Evolutionary conservation across 2,797 vertebrate genomes (phyloP).

Genomic region (Protosalanx chinensis): DNA sequence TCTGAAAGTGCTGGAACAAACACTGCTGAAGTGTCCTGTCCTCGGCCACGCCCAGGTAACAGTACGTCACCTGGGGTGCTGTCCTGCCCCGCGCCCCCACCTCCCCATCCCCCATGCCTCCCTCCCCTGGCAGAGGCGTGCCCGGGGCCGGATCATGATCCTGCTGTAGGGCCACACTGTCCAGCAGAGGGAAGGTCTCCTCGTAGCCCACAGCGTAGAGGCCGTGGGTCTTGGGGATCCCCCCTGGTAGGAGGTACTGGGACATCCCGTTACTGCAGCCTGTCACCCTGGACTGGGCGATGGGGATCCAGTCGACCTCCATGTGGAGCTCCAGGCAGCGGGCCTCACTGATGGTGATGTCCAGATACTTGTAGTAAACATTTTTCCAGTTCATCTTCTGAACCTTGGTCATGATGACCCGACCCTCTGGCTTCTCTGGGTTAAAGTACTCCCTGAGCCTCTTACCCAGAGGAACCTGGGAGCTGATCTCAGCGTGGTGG

Average conservation of each 20-base stretch:
- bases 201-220: constrained; percentile 92
- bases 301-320: constrained; percentile 95
- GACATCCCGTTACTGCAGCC: constrained; percentile 81
- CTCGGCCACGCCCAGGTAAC: constrained; percentile 95
- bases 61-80: constrained; percentile 82
- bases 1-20: constrained; percentile 94
- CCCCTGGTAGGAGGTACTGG: constrained; percentile 91
- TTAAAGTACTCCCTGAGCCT: constrained; percentile 96
- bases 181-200: constrained; percentile 40
- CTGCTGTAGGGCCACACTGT: constrained; percentile 8
- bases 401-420: constrained; percentile 91
- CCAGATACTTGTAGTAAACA: constrained; percentile 95
- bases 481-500: constrained; percentile 96
- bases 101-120: constrained; percentile 31
- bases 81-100: constrained; percentile 48
- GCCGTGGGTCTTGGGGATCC: constrained; percentile 93
- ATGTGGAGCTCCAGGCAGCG: constrained; percentile 95
- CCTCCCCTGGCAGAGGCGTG: constrained; percentile 42
- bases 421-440: constrained; percentile 92
- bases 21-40: constrained; percentile 94
- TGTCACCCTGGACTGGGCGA: constrained; percentile 82
- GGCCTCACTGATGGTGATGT: constrained; percentile 97
- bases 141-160: constrained; percentile 30
- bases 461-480: constrained; percentile 94
- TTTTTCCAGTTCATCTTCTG: constrained; percentile 99